A percentile compares a stretch with the other conserved stretches of the same genome.
Conservation (phyloP, 2,113 vertebrate species). For the Megaceryle torquata region DNA sequence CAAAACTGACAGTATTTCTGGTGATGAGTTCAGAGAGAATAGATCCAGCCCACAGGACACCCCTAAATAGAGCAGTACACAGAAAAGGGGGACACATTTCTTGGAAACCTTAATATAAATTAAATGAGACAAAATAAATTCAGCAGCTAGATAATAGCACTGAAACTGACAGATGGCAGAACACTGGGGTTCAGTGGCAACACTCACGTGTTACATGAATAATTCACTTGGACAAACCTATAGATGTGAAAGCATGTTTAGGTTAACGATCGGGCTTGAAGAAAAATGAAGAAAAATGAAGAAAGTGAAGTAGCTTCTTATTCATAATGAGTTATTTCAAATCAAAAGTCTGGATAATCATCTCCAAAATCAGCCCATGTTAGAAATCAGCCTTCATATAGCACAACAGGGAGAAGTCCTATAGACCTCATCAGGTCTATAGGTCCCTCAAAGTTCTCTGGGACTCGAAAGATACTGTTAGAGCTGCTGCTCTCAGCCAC, state of each 20-base stretch:
- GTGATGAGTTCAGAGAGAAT: background rate
- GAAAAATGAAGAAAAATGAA: background rate
- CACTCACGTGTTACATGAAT: background rate
- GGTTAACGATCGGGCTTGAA: background rate
- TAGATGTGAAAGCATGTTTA: background rate
- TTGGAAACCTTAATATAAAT: background rate
- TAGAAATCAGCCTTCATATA: background rate
- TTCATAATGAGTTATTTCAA: background rate
- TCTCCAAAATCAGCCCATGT: background rate
- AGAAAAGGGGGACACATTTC: background rate
- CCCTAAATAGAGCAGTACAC: background rate
- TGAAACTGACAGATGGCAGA: constrained; percentile 14
- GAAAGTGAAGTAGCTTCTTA: background rate
- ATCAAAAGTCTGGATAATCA: background rate
- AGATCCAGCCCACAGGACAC: background rate
- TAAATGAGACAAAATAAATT: background rate
- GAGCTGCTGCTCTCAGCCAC: background rate
- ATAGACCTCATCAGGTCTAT: background rate
- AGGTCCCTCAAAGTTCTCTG: background rate
- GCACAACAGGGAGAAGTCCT: background rate
- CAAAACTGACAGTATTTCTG: background rate
- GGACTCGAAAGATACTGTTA: background rate
- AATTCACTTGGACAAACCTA: constrained; percentile 13
- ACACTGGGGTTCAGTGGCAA: background rate
- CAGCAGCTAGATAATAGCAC: background rate